These are phyloP conservation scores for Thereuonema tuberculata DNA, from an alignment of 1,140 invertebrate genomes.

Conservation along the genomic window DNA sequence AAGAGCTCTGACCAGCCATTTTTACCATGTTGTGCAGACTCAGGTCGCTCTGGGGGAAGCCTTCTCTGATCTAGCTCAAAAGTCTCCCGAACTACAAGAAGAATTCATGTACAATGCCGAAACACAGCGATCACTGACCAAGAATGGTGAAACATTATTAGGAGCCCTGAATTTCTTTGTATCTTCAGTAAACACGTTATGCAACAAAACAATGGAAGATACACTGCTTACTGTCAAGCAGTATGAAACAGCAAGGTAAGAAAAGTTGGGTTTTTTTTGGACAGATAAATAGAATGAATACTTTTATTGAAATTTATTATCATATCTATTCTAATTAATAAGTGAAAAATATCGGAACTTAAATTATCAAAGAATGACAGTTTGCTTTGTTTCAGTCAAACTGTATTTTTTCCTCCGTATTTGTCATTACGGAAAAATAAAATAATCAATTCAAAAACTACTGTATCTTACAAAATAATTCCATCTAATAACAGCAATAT, in stretches of 20 bases:
- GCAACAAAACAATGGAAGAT: conserved; percentile 94
- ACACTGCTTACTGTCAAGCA: conserved; percentile 82
- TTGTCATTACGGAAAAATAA: no score
- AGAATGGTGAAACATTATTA: conserved; percentile 83
- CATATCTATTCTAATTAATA: no score
- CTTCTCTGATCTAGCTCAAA: conserved; percentile 89
- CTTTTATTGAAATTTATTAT: no score
- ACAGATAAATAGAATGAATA: no score
- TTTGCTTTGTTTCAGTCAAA: no score
- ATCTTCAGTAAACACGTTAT: conserved; percentile 84
- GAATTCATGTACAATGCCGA: conserved; percentile 92
- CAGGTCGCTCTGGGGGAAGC: conserved; percentile 67
- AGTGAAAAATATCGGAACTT: no score
- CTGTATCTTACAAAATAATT: no score
- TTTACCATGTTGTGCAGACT: conserved; percentile 74
- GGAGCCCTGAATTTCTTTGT: conserved; percentile 91
- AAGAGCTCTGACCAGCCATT: conserved; percentile 67
- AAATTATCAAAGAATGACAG: no score
- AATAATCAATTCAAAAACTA: no score
- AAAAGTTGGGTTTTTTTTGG: background rate
- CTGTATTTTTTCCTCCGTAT: no score
- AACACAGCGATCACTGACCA: conserved; percentile 80
- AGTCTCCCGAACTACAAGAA: conserved; percentile 85
- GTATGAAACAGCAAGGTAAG: conserved; percentile 76
- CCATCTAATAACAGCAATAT: no score